Percentiles rank a stretch among this genome's conserved stretches.
Conservation (phyloP, 2,888 invertebrate species). For the Latrodectus elegans region DNA sequence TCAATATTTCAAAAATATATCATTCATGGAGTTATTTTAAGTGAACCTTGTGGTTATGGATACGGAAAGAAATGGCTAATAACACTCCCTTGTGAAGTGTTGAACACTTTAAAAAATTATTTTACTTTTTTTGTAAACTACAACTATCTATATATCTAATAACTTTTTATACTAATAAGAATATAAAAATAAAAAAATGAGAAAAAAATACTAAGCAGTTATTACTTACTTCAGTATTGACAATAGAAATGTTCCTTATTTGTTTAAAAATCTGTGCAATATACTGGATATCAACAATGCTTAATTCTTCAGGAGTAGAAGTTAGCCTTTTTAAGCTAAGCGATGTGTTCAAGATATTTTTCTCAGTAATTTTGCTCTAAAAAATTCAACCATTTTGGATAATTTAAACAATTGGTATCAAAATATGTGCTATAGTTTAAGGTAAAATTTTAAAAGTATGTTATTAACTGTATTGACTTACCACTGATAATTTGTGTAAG, state of each 20-base stretch:
- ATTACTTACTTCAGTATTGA: slow-evolving; percentile 18
- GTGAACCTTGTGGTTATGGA: too few relatives aligned
- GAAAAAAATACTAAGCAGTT: too few relatives aligned
- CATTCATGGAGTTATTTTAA: too few relatives aligned
- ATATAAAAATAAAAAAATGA: too few relatives aligned
- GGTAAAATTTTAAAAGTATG: not conserved
- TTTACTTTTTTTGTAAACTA: too few relatives aligned
- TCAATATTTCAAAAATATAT: too few relatives aligned
- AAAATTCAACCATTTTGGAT: not conserved
- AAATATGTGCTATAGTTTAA: not conserved
- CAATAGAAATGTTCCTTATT: slow-evolving; percentile 9
- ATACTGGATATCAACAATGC: slow-evolving; percentile 9
- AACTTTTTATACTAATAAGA: too few relatives aligned
- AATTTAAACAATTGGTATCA: not conserved
- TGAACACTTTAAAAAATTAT: too few relatives aligned
- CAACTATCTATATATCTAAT: too few relatives aligned
- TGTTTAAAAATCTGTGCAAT: slow-evolving; percentile 32
- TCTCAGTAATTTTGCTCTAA: slow-evolving; percentile 11
- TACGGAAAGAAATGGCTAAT: too few relatives aligned
- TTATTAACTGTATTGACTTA: not conserved
- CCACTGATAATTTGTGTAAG: slow-evolving; percentile 16
- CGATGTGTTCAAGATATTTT: slow-evolving; percentile 33
- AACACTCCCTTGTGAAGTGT: too few relatives aligned
- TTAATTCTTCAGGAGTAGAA: not conserved
- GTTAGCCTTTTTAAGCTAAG: slow-evolving; percentile 14